Evolutionary conservation across 2,113 vertebrate species (phyloP), one percentile per base, ranked within the genome.

Genomic region (Strix uralensis): DNA sequence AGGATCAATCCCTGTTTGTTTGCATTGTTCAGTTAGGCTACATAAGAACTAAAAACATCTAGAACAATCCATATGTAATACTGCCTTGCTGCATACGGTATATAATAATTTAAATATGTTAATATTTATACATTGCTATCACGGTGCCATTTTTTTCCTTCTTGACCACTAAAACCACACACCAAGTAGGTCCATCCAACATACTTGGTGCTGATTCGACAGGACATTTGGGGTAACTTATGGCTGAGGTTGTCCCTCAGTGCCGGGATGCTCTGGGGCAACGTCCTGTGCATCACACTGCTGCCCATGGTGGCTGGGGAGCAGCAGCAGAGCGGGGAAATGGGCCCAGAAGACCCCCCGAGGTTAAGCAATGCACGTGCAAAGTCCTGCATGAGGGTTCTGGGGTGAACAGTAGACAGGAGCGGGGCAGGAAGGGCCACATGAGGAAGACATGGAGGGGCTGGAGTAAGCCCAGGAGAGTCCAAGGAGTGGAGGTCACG

Each of bases 181-280:
- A 8, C 16, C 47, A 10, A 1, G 17, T 11, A 32, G 13, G 66
- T 13, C 46, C 42, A n/a, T 27, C 27, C 46, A 16, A 42, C 36
- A 32, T 7, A 11, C 1, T 1, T 13, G 16, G 15, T 21, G 59
- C 49, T 66, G 91, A 36, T 40, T 19, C 44, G 15, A 14, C 6
- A 6, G 81, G 54, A 8, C 0, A 2, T 0, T 8, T 34, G 34
- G 38, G 70, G 21, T 8, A 34, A 25, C 11, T n/a, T 29, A 5
- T 0, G 11, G 51, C 20, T 11, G 0, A 42, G 71, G 57, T 0
- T 51, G 51, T 49, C 25, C 30, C 59, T 74, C 0, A 0, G 27
- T 8, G 54, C 44, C 4, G 16, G 42, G 70, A 23, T n/a, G 30
- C 34, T 36, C 21, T 10, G 57, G 46, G 42, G 66, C 42, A 74